Conservation (phyloP, 2,113 vertebrate genomes). For the Rhynchopsitta pachyrhyncha region DNA sequence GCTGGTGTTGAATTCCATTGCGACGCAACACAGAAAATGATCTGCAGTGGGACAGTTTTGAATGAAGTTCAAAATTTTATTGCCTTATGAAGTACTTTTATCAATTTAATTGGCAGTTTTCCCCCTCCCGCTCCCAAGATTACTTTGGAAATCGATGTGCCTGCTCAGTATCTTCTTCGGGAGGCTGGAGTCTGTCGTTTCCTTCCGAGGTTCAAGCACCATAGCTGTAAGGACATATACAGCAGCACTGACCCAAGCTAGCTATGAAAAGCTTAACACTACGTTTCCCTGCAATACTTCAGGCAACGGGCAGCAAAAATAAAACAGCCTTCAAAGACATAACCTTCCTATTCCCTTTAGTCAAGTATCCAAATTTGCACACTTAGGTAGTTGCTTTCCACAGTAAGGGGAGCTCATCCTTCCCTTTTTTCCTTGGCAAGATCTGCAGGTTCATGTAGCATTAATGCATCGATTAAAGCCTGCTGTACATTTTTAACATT, state of each 20-base stretch:
- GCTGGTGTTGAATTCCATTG: background rate
- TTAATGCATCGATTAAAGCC: background rate
- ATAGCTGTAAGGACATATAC: background rate
- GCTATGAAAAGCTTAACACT: background rate
- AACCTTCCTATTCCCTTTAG: background rate
- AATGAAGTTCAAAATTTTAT: background rate
- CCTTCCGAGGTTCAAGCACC: background rate
- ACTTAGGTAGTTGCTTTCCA: background rate
- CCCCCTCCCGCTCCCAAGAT: background rate
- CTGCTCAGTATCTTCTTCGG: background rate
- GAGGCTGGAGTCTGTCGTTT: background rate
- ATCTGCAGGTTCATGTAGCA: background rate
- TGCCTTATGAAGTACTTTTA: background rate
- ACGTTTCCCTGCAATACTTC: background rate
- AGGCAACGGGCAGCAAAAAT: background rate
- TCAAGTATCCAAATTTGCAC: background rate
- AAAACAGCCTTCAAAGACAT: background rate
- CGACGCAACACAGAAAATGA: background rate
- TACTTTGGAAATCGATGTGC: background rate
- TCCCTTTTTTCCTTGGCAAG: background rate
- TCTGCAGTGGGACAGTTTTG: background rate
- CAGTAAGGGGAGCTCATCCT: background rate
- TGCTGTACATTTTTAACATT: background rate
- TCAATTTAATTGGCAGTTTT: background rate
- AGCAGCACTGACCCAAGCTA: background rate